Percentiles rank a stretch among this genome's conserved stretches.
These are phyloP conservation scores for Morone saxatilis DNA, from an alignment of 2,113 vertebrate species.

Conservation along the genomic window DNA sequence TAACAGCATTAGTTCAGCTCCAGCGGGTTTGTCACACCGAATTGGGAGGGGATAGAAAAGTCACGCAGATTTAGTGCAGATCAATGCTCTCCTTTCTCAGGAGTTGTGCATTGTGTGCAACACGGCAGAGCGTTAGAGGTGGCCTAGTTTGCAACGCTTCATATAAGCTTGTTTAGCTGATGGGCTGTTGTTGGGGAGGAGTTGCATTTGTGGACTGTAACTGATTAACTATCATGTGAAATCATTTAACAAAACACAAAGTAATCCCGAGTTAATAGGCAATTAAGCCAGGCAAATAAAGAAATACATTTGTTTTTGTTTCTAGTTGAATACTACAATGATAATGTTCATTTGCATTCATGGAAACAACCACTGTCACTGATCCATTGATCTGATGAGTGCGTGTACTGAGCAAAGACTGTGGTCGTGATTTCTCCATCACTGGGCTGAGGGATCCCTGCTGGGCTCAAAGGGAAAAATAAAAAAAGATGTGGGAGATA, in stretches of 20 bases:
- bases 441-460: background rate
- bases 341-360: slow-evolving; percentile 18
- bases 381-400: background rate
- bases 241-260: slow-evolving; percentile 62
- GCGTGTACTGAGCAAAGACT: background rate
- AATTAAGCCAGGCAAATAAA: slow-evolving; percentile 58
- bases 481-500: background rate
- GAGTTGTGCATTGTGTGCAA: slow-evolving; percentile 66
- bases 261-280: slow-evolving; percentile 66
- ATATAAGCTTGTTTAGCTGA: slow-evolving; percentile 57
- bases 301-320: slow-evolving; percentile 43
- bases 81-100: slow-evolving; percentile 62
- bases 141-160: slow-evolving; percentile 67
- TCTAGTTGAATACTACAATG: slow-evolving; percentile 18
- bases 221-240: slow-evolving; percentile 66
- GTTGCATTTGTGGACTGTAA: slow-evolving; percentile 43
- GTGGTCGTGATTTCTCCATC: slow-evolving; percentile 14
- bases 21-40: slow-evolving; percentile 70
- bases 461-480: slow-evolving; percentile 15
- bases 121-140: slow-evolving; percentile 44
- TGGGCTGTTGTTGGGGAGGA: slow-evolving; percentile 45
- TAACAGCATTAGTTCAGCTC: slow-evolving; percentile 74
- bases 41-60: slow-evolving; percentile 67
- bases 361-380: slow-evolving; percentile 16
- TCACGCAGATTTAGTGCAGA: slow-evolving; percentile 61